These are phyloP conservation scores for Callionymus lyra DNA, from an alignment of 2,113 vertebrate species.

Conservation along the genomic window DNA sequence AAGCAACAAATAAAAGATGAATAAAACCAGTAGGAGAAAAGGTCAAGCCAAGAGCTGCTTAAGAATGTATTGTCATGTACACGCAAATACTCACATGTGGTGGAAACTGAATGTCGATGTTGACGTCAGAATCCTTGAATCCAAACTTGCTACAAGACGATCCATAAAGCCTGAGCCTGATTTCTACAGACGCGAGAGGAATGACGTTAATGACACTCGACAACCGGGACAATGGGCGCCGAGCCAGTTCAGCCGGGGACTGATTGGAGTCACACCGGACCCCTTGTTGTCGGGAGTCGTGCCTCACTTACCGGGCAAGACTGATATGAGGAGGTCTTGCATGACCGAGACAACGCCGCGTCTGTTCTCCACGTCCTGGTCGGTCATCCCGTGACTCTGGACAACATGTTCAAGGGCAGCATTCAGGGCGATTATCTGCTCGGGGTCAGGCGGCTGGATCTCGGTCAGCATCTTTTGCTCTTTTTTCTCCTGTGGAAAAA, in stretches of 20 bases:
- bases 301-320: conserved; percentile 73
- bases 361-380: conserved; percentile 72
- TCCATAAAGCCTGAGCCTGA: conserved; percentile 87
- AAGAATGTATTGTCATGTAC: too few relatives aligned
- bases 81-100: conserved; percentile 73
- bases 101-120: conserved; percentile 88
- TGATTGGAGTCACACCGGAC: not conserved
- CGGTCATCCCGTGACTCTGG: conserved; percentile 72
- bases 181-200: conserved; percentile 63
- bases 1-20: conserved; percentile 6
- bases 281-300: not conserved
- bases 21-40: not conserved
- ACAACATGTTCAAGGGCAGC: conserved; percentile 72
- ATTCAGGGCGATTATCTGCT: conserved; percentile 73
- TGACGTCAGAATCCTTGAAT: conserved; percentile 88
- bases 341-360: conserved; percentile 66
- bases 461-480: conserved; percentile 77
- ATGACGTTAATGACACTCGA: not conserved
- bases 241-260: not conserved
- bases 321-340: conserved; percentile 73
- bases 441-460: conserved; percentile 71
- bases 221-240: not conserved
- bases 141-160: conserved; percentile 86
- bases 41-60: too few relatives aligned
- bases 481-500: conserved; percentile 72